Evolutionary conservation across 2,797 vertebrate species (phyloP).

Genomic region (Phalanger gymnotis): DNA sequence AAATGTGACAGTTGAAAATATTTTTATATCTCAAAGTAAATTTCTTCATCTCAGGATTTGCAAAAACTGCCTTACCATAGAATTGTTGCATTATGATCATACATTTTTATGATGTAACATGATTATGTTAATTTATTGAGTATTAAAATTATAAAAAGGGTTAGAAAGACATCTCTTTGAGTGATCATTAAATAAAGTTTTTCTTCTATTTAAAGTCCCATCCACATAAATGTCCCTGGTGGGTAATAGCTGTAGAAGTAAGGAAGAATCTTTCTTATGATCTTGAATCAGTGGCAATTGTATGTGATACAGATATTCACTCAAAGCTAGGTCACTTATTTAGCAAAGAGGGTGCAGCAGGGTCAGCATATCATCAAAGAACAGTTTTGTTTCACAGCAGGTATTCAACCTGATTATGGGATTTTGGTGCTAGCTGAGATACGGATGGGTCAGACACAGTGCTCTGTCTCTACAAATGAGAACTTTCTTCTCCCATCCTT

Average conservation of each 20-base stretch:
- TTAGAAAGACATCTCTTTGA: constrained; percentile 42
- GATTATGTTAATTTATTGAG: constrained; percentile 26
- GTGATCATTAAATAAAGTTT: constrained; percentile 67
- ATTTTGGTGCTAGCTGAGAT: constrained; percentile 26
- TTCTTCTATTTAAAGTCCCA: constrained; percentile 60
- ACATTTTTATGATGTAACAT: constrained; percentile 42
- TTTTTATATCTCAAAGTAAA: constrained; percentile 23
- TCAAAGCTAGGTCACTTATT: constrained; percentile 51
- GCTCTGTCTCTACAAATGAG: constrained; percentile 5
- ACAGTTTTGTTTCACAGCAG: constrained; percentile 40
- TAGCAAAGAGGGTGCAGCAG: constrained; percentile 26
- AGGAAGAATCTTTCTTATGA: constrained; percentile 36
- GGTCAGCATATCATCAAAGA: constrained; percentile 54
- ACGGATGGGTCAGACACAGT: background rate
- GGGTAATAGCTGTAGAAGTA: constrained; percentile 30
- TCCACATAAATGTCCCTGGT: constrained; percentile 42
- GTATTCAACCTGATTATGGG: constrained; percentile 50
- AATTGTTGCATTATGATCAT: background rate
- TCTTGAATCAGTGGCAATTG: constrained; percentile 33
- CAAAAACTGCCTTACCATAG: background rate
- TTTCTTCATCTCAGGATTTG: constrained; percentile 9
- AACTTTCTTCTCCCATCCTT: constrained; percentile 37
- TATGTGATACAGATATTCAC: constrained; percentile 45
- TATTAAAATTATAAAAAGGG: constrained; percentile 56
- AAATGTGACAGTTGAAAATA: constrained; percentile 36